Evolutionary conservation across 2,113 vertebrate species (phyloP).

Genomic region (Xiphophorus couchianus): DNA sequence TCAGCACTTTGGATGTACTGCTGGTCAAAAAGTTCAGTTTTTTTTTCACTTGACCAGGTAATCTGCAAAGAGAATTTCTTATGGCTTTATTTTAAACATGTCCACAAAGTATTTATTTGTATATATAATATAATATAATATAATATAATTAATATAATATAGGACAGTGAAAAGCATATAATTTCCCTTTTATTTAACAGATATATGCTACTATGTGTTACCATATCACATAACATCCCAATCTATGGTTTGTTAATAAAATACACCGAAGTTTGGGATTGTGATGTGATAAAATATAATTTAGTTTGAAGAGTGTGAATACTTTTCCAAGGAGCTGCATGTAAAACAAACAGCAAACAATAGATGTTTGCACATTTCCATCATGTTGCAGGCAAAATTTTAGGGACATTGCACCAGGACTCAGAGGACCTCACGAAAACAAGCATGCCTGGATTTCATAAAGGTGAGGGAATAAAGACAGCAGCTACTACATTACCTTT

Average conservation of each 20-base stretch:
- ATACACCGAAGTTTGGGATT: background rate
- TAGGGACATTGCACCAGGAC: constrained; percentile 22
- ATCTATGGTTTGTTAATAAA: background rate
- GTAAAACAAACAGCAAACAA: constrained; percentile 26
- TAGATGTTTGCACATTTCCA: constrained; percentile 14
- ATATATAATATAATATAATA: too few relatives aligned
- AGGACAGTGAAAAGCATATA: too few relatives aligned
- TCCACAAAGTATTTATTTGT: too few relatives aligned
- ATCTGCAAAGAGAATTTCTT: too few relatives aligned
- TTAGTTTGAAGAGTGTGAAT: background rate
- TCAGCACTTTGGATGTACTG: too few relatives aligned
- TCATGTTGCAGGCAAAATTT: constrained; percentile 39
- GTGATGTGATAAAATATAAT: background rate
- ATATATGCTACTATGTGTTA: background rate
- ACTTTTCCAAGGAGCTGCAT: constrained; percentile 2
- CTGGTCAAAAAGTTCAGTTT: too few relatives aligned
- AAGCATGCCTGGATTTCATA: constrained; percentile 47
- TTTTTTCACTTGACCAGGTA: too few relatives aligned
- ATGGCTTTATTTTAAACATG: too few relatives aligned
- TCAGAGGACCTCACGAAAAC: constrained; percentile 46
- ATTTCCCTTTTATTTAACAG: too few relatives aligned
- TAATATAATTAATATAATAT: too few relatives aligned
- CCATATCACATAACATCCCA: background rate
- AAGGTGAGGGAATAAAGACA: constrained; percentile 17
- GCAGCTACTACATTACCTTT: constrained; percentile 30